Conservation (phyloP, 2,888 invertebrate species). For the Patella caerulea region DNA sequence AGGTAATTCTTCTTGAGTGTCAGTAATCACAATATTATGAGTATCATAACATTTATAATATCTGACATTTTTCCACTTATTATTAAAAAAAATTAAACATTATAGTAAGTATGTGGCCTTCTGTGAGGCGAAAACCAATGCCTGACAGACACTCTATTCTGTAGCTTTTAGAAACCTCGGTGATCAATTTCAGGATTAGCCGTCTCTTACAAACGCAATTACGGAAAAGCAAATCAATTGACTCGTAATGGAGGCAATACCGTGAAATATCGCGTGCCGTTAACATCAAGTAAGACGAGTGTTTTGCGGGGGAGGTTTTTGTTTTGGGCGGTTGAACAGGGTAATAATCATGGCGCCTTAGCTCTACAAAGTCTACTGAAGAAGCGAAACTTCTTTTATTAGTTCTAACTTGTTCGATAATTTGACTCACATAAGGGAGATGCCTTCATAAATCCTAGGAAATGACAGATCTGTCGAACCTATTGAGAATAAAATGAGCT, state of each 20-base stretch:
- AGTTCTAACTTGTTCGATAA: not conserved
- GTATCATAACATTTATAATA: no score
- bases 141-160: no score
- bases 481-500: conserved; percentile 5
- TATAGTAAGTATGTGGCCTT: no score
- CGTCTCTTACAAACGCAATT: no score
- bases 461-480: conserved; percentile 6
- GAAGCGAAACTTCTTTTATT: not conserved
- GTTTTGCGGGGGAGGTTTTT: conserved; percentile 1
- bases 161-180: no score
- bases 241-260: conserved; percentile 6
- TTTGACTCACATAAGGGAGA: not conserved
- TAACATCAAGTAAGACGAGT: not conserved
- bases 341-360: no score
- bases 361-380: not conserved
- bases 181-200: no score
- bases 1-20: no score
- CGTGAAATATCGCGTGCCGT: conserved; percentile 2
- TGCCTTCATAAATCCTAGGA: not conserved
- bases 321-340: not conserved
- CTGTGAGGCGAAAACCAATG: no score
- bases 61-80: no score
- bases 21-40: no score
- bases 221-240: not conserved
- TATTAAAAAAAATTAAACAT: no score